phyloP scores from a whole-genome alignment of 2,797 vertebrate genomes.

The Percopsis omiscomaycus region DNA sequence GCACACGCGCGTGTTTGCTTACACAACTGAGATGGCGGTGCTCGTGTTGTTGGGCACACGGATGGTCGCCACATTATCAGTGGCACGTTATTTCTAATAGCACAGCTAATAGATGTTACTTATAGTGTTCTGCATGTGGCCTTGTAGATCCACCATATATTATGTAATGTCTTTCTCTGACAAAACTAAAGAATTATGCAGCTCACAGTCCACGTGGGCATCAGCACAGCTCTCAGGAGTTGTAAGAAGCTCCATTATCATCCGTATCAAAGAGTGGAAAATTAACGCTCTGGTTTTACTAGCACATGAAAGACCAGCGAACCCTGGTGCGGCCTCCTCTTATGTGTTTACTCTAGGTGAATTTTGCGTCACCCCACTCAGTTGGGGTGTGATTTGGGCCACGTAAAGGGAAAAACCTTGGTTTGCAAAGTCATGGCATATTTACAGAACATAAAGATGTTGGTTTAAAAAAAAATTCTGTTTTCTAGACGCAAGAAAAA shows the following conservation, averaged over 20 bases:
- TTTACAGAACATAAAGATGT: slow-evolving; percentile 38
- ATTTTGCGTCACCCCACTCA: slow-evolving; percentile 36
- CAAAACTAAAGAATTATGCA: not conserved
- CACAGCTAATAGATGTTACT: no score
- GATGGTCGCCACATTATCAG: slow-evolving; percentile 43
- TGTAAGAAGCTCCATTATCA: slow-evolving; percentile 9
- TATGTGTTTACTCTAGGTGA: slow-evolving; percentile 16
- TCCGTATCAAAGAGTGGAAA: slow-evolving; percentile 29
- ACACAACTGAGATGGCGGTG: slow-evolving; percentile 26
- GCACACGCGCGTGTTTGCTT: slow-evolving; percentile 23
- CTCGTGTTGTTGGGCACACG: slow-evolving; percentile 35
- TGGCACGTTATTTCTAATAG: not conserved
- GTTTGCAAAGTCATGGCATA: slow-evolving; percentile 42
- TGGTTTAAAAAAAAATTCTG: slow-evolving; percentile 40
- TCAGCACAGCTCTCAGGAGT: slow-evolving; percentile 2
- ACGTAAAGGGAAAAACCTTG: slow-evolving; percentile 22
- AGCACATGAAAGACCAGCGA: slow-evolving; percentile 21
- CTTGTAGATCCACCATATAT: not conserved
- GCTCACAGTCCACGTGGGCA: not conserved
- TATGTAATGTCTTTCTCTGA: not conserved
- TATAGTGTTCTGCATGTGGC: no score
- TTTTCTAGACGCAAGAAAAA: slow-evolving; percentile 30
- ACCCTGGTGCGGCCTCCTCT: slow-evolving; percentile 22
- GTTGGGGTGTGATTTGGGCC: slow-evolving; percentile 20
- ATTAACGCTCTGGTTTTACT: slow-evolving; percentile 31